Evolutionary conservation across 2,888 invertebrate genomes (phyloP), one percentile per base, ranked within the genome.

Genomic region (Xylophagus ater): DNA sequence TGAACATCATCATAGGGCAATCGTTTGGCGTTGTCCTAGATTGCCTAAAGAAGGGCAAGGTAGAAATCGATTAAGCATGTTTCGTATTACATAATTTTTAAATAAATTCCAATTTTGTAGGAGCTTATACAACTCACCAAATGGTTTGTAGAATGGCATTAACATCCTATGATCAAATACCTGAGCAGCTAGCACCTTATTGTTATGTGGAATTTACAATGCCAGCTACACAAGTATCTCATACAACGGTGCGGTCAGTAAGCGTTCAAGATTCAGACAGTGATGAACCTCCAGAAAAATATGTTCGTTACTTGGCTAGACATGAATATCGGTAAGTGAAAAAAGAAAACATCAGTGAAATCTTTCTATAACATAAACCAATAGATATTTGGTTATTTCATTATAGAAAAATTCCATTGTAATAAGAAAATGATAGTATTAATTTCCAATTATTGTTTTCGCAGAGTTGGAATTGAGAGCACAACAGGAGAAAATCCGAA

Each of bases 41-140:
- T 73, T 99, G 54, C 98, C 98, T 39, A 97, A 97, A 66, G 93
- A 97, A 67, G 96, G 97, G 49, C 96, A 98, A 75, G 97, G 94
- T 90, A 59, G n/a, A n/a, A n/a, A n/a, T n/a, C n/a, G n/a, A n/a
- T n/a, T n/a, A n/a, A n/a, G n/a, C n/a, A 3, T 9, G 2, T 4
- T 23, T 24, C 1, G 13, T 26, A 4, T 2, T 13, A 10, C 7
- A n/a, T 33, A 14, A 12, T 33, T 8, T 14, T 33, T 33, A 20
- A 9, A 4, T 3, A 5, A 4, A 32, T 13, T 32, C 34, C 44
- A 1, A 4, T 44, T 45, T 56, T 65, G 39, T 55, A 93, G 93
- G 93, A 38, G 97, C 98, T 15, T 98, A 98, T 68, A 97, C 97
- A 46, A 92, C 88, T 14, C 97, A 98, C 71, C 81, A 93, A 62